phyloP scores from a whole-genome alignment of 2,888 invertebrate genomes.

The Dichetophora obliterata region DNA sequence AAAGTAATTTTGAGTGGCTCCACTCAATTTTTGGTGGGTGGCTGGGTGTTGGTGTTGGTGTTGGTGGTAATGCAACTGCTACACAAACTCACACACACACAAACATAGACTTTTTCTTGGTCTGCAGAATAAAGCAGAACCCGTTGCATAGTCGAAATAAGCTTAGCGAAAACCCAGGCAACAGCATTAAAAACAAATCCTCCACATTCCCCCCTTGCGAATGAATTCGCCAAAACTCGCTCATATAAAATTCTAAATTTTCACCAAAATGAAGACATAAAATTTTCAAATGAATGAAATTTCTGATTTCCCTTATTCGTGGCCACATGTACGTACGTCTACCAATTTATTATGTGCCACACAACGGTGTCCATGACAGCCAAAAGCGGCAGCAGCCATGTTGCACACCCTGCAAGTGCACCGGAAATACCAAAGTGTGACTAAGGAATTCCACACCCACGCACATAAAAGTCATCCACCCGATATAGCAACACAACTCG shows the following conservation, averaged over 20 bases:
- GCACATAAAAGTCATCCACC: slow-evolving; percentile 17
- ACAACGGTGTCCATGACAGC: slow-evolving; percentile 33
- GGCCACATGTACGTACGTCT: slow-evolving; percentile 40
- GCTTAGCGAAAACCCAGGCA: neutral
- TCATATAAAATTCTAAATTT: slow-evolving; percentile 52
- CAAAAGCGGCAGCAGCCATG: slow-evolving; percentile 12
- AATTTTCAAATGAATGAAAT: slow-evolving; percentile 49
- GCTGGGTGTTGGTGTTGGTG: neutral
- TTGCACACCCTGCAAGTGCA: slow-evolving; percentile 37
- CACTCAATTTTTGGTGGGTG: slow-evolving; percentile 31
- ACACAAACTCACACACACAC: slow-evolving; percentile 33
- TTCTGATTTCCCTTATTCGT: slow-evolving; percentile 53
- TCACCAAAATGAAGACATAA: slow-evolving; percentile 52
- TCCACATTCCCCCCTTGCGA: neutral
- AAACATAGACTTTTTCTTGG: no score
- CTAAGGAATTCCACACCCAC: slow-evolving; percentile 49
- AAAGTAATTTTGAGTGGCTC: slow-evolving; percentile 24
- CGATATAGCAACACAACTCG: neutral
- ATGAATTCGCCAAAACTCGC: slow-evolving; percentile 2
- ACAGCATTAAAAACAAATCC: slow-evolving; percentile 39
- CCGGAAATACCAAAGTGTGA: slow-evolving; percentile 50
- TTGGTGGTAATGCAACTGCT: slow-evolving; percentile 17
- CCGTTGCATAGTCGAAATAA: no score
- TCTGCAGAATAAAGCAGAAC: no score
- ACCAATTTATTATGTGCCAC: slow-evolving; percentile 33